These are phyloP conservation scores for Zophobas atratus DNA, from an alignment of 1,140 invertebrate species.

Conservation along the genomic window DNA sequence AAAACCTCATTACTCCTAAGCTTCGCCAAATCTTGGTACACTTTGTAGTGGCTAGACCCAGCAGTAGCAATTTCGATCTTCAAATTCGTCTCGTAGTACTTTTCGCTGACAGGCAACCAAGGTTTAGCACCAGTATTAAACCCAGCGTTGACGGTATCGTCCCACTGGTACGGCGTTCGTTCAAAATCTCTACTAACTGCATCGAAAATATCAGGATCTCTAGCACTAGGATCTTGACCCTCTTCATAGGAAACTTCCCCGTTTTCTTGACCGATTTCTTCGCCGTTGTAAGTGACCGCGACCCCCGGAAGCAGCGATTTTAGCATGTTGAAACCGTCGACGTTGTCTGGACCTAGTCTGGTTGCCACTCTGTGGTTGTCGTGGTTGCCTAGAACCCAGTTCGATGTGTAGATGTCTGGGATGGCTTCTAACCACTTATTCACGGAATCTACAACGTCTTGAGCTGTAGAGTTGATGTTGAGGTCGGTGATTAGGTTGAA, in stretches of 20 bases:
- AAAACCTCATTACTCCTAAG: slow-evolving; percentile 6
- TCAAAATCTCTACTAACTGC: slow-evolving; percentile 68
- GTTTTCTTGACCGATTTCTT: slow-evolving; percentile 82
- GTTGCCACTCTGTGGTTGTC: slow-evolving; percentile 70
- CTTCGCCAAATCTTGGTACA: slow-evolving; percentile 50
- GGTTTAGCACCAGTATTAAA: slow-evolving; percentile 66
- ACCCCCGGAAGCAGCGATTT: slow-evolving; percentile 75
- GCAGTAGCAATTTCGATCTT: slow-evolving; percentile 48
- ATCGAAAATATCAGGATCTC: slow-evolving; percentile 61
- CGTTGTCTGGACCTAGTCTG: slow-evolving; percentile 66
- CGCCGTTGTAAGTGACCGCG: slow-evolving; percentile 83
- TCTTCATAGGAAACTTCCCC: slow-evolving; percentile 70
- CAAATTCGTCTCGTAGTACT: slow-evolving; percentile 74
- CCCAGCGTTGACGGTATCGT: slow-evolving; percentile 73
- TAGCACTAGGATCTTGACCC: slow-evolving; percentile 70
- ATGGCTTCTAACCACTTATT: slow-evolving; percentile 74
- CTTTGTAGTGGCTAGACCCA: slow-evolving; percentile 55
- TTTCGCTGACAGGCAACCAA: slow-evolving; percentile 77
- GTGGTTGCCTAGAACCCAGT: slow-evolving; percentile 76
- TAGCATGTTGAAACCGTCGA: slow-evolving; percentile 72
- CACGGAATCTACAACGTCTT: slow-evolving; percentile 71
- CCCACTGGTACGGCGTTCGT: slow-evolving; percentile 82
- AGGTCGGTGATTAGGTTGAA: slow-evolving; percentile 75
- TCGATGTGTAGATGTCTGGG: slow-evolving; percentile 72
- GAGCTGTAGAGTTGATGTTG: slow-evolving; percentile 71